Evolutionary conservation across 2,888 invertebrate species (phyloP).

Genomic region (Cephalotes varians): DNA sequence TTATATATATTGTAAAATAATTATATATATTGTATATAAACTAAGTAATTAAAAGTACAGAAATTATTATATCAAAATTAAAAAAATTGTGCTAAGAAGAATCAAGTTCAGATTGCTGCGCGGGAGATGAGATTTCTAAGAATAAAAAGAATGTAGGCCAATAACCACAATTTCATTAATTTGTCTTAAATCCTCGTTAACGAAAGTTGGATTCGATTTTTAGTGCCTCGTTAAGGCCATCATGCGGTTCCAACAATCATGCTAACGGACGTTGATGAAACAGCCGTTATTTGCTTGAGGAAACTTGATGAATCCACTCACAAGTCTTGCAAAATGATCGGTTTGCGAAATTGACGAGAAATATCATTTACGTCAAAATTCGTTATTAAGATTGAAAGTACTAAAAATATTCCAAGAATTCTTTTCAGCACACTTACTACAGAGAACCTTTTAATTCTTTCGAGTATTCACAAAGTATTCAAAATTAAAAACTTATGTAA

Average conservation of each 20-base stretch:
- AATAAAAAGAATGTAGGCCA: constrained; percentile 3
- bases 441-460: no score
- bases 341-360: constrained; percentile 1
- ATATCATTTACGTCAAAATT: constrained; percentile 24
- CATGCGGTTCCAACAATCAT: constrained; percentile 16
- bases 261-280: constrained; percentile 34
- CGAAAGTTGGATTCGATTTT: constrained; percentile 15
- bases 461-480: neutral
- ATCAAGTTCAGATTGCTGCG: neutral
- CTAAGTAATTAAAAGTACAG: neutral
- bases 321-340: constrained; percentile 14
- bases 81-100: neutral
- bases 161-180: constrained; percentile 42
- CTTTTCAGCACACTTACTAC: neutral
- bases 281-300: constrained; percentile 30
- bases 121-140: neutral
- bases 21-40: no score
- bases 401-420: neutral
- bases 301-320: constrained; percentile 21
- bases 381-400: neutral
- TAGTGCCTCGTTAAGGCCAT: constrained; percentile 26
- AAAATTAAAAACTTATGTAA: neutral
- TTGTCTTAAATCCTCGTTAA: constrained; percentile 42
- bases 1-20: no score
- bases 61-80: neutral